A percentile compares a stretch with the other conserved stretches of the same genome.
Evolutionary conservation across 37 sponge, comb jelly and placozoan genomes (phyloP).

Genomic region (Oopsacas minuta): DNA sequence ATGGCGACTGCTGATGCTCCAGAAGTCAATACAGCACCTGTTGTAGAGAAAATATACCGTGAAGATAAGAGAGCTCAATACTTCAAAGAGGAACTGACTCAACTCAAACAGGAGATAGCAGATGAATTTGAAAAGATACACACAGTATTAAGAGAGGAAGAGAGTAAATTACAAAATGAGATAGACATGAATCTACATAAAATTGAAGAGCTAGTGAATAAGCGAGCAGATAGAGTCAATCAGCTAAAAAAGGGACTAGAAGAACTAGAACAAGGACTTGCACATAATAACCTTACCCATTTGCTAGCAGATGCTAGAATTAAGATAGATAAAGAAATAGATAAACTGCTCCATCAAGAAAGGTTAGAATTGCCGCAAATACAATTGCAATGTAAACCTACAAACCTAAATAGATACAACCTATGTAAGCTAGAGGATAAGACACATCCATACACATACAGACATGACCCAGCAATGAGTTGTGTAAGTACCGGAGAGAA

Average conservation of each 20-base stretch:
- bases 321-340: not conserved
- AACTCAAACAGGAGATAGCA: not conserved
- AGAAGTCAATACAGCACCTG: not conserved
- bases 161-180: not conserved
- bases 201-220: not conserved
- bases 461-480: not conserved
- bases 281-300: not conserved
- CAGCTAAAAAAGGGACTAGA: not conserved
- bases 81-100: not conserved
- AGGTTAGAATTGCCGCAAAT: not conserved
- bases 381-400: not conserved
- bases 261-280: not conserved
- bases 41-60: no score
- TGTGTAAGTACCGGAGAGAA: not conserved
- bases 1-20: not conserved
- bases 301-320: not conserved
- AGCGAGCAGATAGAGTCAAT: not conserved
- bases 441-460: not conserved
- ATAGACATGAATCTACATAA: not conserved
- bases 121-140: not conserved
- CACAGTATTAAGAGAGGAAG: not conserved
- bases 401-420: not conserved
- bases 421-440: not conserved
- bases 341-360: not conserved
- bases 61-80: not conserved